These are phyloP conservation scores for Spodoptera frugiperda DNA, from an alignment of 1,140 invertebrate species.

Conservation along the genomic window DNA sequence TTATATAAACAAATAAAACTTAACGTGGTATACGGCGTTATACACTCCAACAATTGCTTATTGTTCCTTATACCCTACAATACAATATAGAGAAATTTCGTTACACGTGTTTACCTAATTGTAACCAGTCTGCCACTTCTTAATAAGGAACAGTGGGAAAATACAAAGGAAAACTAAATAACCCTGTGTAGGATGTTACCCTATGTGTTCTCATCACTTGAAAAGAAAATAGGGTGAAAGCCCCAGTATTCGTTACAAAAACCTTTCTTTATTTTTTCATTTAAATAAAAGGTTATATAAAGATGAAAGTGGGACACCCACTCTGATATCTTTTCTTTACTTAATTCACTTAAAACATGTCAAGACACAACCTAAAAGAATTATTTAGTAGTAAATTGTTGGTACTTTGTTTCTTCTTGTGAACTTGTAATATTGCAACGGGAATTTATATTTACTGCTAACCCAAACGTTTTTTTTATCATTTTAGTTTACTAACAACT, in stretches of 20 bases:
- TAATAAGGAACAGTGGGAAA: not conserved
- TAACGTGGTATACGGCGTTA: too few species aligned
- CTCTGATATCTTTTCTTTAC: not conserved
- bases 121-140: not conserved
- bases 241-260: slow-evolving; percentile 8
- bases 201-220: slow-evolving; percentile 21
- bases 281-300: slow-evolving; percentile 24
- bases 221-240: slow-evolving; percentile 34
- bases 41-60: too few species aligned
- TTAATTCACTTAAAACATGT: slow-evolving; percentile 22
- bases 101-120: too few species aligned
- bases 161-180: slow-evolving; percentile 2
- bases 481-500: too few species aligned
- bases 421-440: too few species aligned
- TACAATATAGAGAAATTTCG: too few species aligned
- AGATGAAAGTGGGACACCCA: not conserved
- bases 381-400: not conserved
- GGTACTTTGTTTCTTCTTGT: too few species aligned
- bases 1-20: too few species aligned
- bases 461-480: too few species aligned
- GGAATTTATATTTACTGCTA: too few species aligned
- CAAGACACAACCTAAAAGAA: not conserved
- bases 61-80: too few species aligned
- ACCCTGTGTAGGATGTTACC: not conserved
- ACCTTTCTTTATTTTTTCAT: slow-evolving; percentile 7